Base-by-base conservation (phyloP, 2,888 invertebrate species). In the Leptopilina syphax region DNA sequence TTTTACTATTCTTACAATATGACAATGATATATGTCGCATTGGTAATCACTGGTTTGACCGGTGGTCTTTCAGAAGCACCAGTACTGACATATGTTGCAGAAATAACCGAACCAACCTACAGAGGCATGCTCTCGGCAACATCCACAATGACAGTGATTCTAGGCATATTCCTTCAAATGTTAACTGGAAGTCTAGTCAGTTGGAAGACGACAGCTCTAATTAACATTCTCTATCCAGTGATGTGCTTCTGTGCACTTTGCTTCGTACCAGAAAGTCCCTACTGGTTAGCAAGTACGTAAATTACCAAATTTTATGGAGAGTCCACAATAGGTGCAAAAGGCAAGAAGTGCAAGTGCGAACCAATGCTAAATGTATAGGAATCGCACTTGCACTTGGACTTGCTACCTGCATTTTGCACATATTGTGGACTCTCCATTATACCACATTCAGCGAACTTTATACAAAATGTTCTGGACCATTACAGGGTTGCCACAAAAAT, bases 21-120 rank as follows among this genome's bases (percentile, higher is more conserved):
- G 0, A 92, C 93, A 82, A 95, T 95, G 89, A 93, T 97, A 50
- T 96, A 96, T 88, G 91, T 93, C 1, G 96, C 96, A 1, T 92
- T 96, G 63, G 94, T 94, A 83, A 92, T 97, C 80, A 95, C 96
- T 5, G 97, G 97, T 1, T 88, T 96, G 47, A 95, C 95, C 7
- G 97, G 97, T 78, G 97, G 97, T 78, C 92, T 97, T 9, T 93
- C 96, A 83, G 97, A 97, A 92, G 96, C 96, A 81, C 96, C 97
- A 27, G 96, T 96, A 50, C 92, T 97, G 86, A 96, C 96, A 0
- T 97, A 97, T 90, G 96, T 97, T 13, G 96, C 97, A 6, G 97
- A 97, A 92, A 95, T 97, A 76, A 96, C 96, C 0, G 95, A 96
- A 89, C 96, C 97, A 0, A 95, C 96, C 87, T 93, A 96, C 60